Evolutionary conservation across 2,797 vertebrate species (phyloP), one percentile per base, ranked within the genome.

Genomic region (Chlorospingus semifuscus): DNA sequence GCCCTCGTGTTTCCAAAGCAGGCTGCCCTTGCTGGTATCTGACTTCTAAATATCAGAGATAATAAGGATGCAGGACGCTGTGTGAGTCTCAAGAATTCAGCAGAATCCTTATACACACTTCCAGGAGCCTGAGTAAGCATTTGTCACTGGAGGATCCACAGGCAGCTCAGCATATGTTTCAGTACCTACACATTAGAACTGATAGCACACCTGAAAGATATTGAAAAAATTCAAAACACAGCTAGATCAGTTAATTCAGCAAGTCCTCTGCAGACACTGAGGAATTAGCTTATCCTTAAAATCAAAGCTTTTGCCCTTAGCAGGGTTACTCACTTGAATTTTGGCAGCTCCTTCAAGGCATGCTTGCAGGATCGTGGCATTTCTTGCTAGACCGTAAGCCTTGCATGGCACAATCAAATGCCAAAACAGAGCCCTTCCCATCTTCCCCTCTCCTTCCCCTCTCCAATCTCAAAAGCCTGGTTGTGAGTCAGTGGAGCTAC

Each of bases 401-500:
- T 86, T 41, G 59, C 55, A 9, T 1, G 1, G 83, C 94, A 49
- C 90, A 57, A 52, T 47, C 56, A 83, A 92, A 96, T 94, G 88
- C 91, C 90, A 93, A 26, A 90, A 76, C 70, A 79, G 68, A 88
- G 47, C 86, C 83, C 70, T 91, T 75, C 80, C 85, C 85, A 63
- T 90, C 90, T 93, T 90, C 92, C 88, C 83, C 82, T 94, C 86
- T 86, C 63, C 87, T 91, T 91, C 85, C 72, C 68, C 24, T 93
- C 77, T 84, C 83, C 27, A 3, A 37, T 83, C 80, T 89, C 88
- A 44, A 71, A 68, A 93, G 87, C 88, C 88, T 90, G 91, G 80
- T 56, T 29, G 74, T 96, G 96, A 96, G 94, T 96, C 94, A 96
- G 95, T 94, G 91, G 74, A 91, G 83, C 91, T 91, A 84, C 93